phyloP scores from a whole-genome alignment of 1,140 invertebrate genomes.

The Leptopilina boulardi region DNA sequence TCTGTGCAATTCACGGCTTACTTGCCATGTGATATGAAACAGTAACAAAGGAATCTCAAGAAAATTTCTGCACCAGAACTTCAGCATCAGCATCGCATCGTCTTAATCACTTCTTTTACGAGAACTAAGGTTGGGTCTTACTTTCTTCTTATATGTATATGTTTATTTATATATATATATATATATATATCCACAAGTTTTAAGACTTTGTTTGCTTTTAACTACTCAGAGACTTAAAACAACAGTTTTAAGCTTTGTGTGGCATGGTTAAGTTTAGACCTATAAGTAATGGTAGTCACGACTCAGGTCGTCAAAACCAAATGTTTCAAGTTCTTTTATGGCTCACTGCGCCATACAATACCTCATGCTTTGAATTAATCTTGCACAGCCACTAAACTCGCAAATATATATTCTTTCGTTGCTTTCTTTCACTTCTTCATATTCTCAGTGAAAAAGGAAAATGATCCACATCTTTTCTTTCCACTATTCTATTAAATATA shows the following conservation, averaged over 20 bases:
- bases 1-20: not conserved
- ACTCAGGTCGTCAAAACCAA: constrained; percentile 17
- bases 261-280: constrained; percentile 8
- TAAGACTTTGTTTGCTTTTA: constrained; percentile 28
- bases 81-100: not conserved
- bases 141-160: too few species aligned
- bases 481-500: too few species aligned
- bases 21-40: not conserved
- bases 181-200: not conserved
- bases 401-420: not conserved
- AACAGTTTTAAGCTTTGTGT: not conserved
- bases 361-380: constrained; percentile 10
- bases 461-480: too few species aligned
- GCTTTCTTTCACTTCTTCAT: not conserved
- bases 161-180: too few species aligned
- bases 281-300: constrained; percentile 12
- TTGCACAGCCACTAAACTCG: not conserved
- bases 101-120: constrained; percentile 3
- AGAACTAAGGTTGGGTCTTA: not conserved
- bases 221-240: constrained; percentile 1
- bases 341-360: not conserved
- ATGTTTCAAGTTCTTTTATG: constrained; percentile 25
- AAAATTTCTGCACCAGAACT: not conserved
- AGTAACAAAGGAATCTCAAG: not conserved
- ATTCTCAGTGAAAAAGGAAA: too few species aligned